Conservation (phyloP, 2,113 vertebrate species). For the Ictidomys tridecemlineatus region DNA sequence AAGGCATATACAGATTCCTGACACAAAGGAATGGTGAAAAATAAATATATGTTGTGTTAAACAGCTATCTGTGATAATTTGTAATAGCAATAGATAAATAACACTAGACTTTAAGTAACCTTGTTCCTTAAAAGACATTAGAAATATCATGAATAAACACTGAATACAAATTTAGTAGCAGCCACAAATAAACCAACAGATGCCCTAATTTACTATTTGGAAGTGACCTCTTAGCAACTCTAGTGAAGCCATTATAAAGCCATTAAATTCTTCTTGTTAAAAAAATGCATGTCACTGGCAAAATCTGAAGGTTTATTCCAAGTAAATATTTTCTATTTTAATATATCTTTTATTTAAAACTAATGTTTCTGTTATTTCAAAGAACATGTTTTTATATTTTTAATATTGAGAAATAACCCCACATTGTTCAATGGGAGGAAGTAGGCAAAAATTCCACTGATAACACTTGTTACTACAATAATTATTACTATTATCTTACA, state of each 20-base stretch:
- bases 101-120: not conserved
- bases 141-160: not conserved
- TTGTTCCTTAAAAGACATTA: not conserved
- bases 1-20: not conserved
- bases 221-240: not conserved
- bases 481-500: not conserved
- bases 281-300: not conserved
- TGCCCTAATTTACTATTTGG: not conserved
- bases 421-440: not conserved
- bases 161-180: not conserved
- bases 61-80: not conserved
- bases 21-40: not conserved
- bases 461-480: not conserved
- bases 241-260: not conserved
- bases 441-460: not conserved
- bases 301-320: not conserved
- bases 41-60: not conserved
- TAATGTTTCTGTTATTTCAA: not conserved
- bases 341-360: not conserved
- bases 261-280: not conserved
- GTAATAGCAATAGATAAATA: not conserved
- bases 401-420: not conserved
- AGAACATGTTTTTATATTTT: not conserved
- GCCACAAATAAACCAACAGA: not conserved
- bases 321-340: not conserved